Conservation (phyloP, 2,888 invertebrate species). For the Plagiodera versicolora region DNA sequence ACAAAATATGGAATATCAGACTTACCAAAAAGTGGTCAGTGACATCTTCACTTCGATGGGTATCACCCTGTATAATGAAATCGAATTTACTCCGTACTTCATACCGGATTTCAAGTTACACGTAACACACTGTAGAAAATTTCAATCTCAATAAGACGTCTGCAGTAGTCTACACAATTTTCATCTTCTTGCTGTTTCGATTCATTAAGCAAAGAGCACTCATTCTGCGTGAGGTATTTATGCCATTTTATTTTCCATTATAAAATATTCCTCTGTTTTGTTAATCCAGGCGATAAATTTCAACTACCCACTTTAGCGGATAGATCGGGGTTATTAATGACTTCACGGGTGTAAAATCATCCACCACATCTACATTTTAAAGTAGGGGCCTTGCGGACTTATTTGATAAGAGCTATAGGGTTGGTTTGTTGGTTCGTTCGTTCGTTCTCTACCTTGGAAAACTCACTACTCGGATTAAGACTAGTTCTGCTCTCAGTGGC, state of each 20-base stretch:
- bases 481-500: background rate
- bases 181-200: constrained; percentile 15
- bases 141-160: no score
- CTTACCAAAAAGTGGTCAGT: no score
- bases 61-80: no score
- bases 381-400: constrained; percentile 8
- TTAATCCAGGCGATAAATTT: constrained; percentile 26
- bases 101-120: no score
- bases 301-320: constrained; percentile 29
- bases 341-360: constrained; percentile 27
- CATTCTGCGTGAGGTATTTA: constrained; percentile 21
- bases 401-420: constrained; percentile 10
- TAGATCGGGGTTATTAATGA: constrained; percentile 28
- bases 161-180: background rate
- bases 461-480: background rate
- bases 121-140: no score
- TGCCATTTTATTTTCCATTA: constrained; percentile 28
- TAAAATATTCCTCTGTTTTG: constrained; percentile 28
- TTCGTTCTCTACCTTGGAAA: background rate
- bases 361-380: constrained; percentile 18
- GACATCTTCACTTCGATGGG: no score
- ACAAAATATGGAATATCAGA: no score
- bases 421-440: no score
- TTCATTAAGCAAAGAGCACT: constrained; percentile 25
- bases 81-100: no score